Conservation (phyloP, 2,888 invertebrate species). For the Thymelicus acteon region DNA sequence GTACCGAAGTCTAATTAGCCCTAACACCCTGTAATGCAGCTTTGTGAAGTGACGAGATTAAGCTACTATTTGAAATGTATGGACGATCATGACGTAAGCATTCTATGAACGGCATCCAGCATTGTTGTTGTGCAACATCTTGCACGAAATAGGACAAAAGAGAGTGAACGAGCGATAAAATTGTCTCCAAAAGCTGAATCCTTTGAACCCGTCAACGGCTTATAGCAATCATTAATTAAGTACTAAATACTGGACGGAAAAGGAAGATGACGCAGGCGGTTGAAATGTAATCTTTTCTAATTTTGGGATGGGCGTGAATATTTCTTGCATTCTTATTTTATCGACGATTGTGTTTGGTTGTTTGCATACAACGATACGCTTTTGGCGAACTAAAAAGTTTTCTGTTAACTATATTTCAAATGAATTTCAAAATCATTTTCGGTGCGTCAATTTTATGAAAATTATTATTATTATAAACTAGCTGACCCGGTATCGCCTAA, state of each 20-base stretch:
- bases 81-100: conserved; percentile 74
- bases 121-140: conserved; percentile 79
- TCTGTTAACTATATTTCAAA: too few relatives aligned
- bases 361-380: too few relatives aligned
- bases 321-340: conserved; percentile 13
- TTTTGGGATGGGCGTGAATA: conserved; percentile 35
- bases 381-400: too few relatives aligned
- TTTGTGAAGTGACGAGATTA: conserved; percentile 65
- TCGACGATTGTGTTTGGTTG: background rate
- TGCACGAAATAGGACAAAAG: conserved; percentile 70
- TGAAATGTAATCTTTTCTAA: conserved; percentile 36
- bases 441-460: too few relatives aligned
- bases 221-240: conserved; percentile 74
- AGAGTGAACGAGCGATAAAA: conserved; percentile 71
- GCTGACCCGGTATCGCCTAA: too few relatives aligned
- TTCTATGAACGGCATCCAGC: conserved; percentile 59
- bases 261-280: conserved; percentile 48
- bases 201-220: conserved; percentile 64
- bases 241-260: conserved; percentile 69
- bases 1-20: background rate
- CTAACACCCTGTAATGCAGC: conserved; percentile 61
- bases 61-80: conserved; percentile 71
- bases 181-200: conserved; percentile 69
- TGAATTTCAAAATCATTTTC: too few relatives aligned
- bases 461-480: too few relatives aligned